Evolutionary conservation across 92 coral and sea anemone genomes (phyloP), one percentile per base, ranked within the genome.

Genomic region (Epizoanthus illoricatus): DNA sequence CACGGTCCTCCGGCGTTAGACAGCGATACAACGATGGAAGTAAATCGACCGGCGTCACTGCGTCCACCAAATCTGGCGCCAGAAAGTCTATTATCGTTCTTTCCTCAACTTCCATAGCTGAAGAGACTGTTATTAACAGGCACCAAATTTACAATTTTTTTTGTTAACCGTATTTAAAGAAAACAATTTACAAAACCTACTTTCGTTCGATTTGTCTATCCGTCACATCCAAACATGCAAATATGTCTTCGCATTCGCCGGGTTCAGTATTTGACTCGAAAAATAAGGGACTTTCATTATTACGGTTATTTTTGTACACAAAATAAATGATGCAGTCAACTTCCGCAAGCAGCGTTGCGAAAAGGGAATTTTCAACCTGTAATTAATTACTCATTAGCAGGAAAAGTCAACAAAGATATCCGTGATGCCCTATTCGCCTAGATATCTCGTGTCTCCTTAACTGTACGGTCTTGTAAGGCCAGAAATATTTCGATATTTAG

Each of bases 11-110:
- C 28, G 4, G 42, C 5, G 82, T 78, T 39, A 78, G 65, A 63
- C 72, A 78, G 16, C 59, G 41, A 63, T 36, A n/a, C 42, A 78
- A 63, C 8, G 82, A 78, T 5, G 82, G 82, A 5, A 78, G 36
- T 17, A 78, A 62, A 78, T 78, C 82, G 0, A 62, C 82, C 5
- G 82, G 82, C 2, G 54, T 78, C 4, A 78, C 7, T 23, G 49
- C 49, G 8, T 78, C 41, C 1, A 78, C 82, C 6, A 78, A 71
- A 19, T 63, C 82, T 5, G 71, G 71, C 19, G 60, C 71, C 15
- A 78, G 33, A 0, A 0, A 42, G 41, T 78, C 71, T 17, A 78
- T 41, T 3, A 63, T 42, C 0, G 15, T 8, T 43, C 43, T 21
- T 18, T 78, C 71, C 18, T 62, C 61, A 40, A 78, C 20, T 62